These are phyloP conservation scores for Trachymyrmex cornetzi DNA, from an alignment of 1,140 invertebrate genomes.

Conservation along the genomic window DNA sequence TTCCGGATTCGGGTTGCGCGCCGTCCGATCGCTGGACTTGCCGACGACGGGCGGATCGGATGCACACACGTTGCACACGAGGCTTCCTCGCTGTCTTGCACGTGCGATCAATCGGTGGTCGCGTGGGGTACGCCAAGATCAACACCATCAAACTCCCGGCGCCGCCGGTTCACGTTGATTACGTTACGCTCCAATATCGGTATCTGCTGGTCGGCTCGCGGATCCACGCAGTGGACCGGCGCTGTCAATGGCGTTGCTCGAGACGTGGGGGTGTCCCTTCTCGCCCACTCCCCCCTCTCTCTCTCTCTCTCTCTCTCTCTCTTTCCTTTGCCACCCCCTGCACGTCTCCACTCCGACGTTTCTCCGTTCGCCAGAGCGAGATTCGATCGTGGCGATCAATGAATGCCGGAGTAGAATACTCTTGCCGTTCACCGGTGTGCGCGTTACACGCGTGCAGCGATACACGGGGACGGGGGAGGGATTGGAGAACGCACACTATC, in stretches of 20 bases:
- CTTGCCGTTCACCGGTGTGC: constrained; percentile 2
- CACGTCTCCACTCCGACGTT: neutral
- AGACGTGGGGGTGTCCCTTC: constrained; percentile 40
- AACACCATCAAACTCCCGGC: neutral
- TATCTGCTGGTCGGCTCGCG: constrained; percentile 11
- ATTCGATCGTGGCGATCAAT: constrained; percentile 73
- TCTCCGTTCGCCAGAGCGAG: constrained; percentile 31
- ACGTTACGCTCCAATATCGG: constrained; percentile 24
- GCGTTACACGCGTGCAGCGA: constrained; percentile 41
- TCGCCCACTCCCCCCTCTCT: neutral
- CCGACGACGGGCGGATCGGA: constrained; percentile 20
- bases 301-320: no score
- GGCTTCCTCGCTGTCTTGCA: constrained; percentile 23
- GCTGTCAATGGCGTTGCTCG: constrained; percentile 63
- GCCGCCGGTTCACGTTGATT: constrained; percentile 29
- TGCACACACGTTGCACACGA: constrained; percentile 18
- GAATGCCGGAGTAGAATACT: constrained; percentile 12
- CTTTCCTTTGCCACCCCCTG: neutral
- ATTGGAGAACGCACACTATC: constrained; percentile 33
- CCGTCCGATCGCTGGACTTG: constrained; percentile 64
- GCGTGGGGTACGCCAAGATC: neutral
- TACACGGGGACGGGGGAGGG: neutral
- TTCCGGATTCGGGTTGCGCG: constrained; percentile 61
- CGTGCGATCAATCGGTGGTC: constrained; percentile 68
- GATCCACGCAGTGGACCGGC: constrained; percentile 32